Evolutionary conservation across 2,888 invertebrate species (phyloP), one percentile per base, ranked within the genome.

Genomic region (Perizoma flavofasciatum): DNA sequence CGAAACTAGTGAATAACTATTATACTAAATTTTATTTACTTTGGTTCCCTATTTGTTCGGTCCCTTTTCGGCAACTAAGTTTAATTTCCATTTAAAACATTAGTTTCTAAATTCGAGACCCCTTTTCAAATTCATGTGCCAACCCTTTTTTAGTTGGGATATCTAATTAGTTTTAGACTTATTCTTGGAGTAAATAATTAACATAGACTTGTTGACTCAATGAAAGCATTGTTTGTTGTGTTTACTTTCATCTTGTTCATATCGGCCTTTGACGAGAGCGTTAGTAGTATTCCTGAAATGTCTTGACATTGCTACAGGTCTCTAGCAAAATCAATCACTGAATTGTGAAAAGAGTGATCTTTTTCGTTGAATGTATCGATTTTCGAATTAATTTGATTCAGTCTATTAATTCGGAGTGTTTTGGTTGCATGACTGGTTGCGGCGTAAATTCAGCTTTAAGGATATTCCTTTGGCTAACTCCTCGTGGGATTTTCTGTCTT

Each of bases 81-180:
- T 57, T 50, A 57, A 47, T 46, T 46, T 46, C 40, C 47, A 57
- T 51, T 46, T 22, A 8, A 41, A 57, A 43, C 57, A 57, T 56
- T 50, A 34, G 35, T 57, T 57, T 47, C n/a, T 44, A 44, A 49
- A 41, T 49, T 54, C 37, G 41, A 7, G 41, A 40, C 50, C 50
- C 35, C 37, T 37, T 52, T 57, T 43, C 4, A 32, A 56, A 46
- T 56, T 46, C 46, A 51, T 47, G 51, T 57, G 57, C 43, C 57
- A 48, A 51, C 51, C 47, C 37, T 54, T 35, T 48, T 22, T 45
- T 49, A 41, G 43, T 49, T 35, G 7, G 39, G 49, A 22, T 44
- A 55, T 43, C 47, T 51, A 55, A 57, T 57, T 57, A 52, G 57
- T 52, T 57, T 51, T 22, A 35, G 39, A 33, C 32, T 39, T 11